phyloP scores from a whole-genome alignment of 2,888 invertebrate species.

The Yponomeuta evonymella region DNA sequence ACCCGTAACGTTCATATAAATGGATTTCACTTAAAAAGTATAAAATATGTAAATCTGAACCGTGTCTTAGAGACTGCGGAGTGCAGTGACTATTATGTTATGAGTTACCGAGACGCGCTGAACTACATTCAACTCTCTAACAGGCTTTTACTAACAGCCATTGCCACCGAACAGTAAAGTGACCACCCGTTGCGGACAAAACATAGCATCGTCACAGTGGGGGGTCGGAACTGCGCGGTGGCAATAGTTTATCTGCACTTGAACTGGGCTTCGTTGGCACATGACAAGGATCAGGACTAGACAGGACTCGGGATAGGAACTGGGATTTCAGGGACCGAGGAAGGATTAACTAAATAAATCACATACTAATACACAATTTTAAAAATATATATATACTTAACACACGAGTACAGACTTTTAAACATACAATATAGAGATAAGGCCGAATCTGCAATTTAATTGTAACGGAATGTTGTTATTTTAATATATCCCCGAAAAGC shows the following conservation, averaged over 20 bases:
- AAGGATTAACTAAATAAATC: conserved; percentile 18
- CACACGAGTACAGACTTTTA: conserved; percentile 21
- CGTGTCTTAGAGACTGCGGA: background rate
- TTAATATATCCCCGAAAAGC: conserved; percentile 57
- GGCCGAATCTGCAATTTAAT: conserved; percentile 50
- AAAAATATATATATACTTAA: conserved; percentile 24
- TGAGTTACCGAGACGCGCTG: conserved; percentile 38
- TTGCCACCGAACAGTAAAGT: background rate
- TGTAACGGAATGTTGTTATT: conserved; percentile 66
- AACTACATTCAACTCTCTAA: conserved; percentile 25
- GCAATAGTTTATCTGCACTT: conserved; percentile 37
- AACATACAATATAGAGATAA: conserved; percentile 32
- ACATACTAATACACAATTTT: conserved; percentile 22
- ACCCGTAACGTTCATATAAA: conserved; percentile 58
- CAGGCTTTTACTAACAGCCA: conserved; percentile 12
- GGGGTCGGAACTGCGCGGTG: background rate
- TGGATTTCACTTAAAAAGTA: conserved; percentile 61
- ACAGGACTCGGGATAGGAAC: conserved; percentile 64
- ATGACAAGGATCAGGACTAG: conserved; percentile 68
- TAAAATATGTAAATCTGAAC: conserved; percentile 32
- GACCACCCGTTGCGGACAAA: background rate
- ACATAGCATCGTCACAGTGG: background rate
- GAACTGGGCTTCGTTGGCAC: conserved; percentile 67
- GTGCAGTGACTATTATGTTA: conserved; percentile 20
- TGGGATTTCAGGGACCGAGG: conserved; percentile 47